phyloP scores from a whole-genome alignment of 2,888 invertebrate species.

The Hydrotaea cyrtoneurina region DNA sequence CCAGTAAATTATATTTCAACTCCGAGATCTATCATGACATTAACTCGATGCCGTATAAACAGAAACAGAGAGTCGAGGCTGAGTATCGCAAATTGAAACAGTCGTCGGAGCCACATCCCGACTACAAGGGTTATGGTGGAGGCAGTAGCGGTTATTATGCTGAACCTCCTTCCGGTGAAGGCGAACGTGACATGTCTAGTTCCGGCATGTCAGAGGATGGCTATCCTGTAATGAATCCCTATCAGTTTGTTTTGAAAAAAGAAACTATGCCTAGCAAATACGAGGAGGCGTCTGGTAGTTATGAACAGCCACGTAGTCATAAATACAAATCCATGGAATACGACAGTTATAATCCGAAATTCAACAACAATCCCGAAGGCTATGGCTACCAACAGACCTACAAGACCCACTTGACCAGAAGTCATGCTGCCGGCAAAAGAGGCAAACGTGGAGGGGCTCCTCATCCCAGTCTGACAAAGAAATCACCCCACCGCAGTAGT shows the following conservation, averaged over 20 bases:
- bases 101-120: constrained; percentile 70
- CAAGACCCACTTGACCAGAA: constrained; percentile 70
- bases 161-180: constrained; percentile 72
- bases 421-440: constrained; percentile 72
- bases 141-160: constrained; percentile 74
- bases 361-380: constrained; percentile 80
- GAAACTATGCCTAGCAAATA: constrained; percentile 73
- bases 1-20: constrained; percentile 78
- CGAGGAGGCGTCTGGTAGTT: constrained; percentile 72
- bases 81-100: constrained; percentile 73
- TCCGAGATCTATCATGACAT: constrained; percentile 80
- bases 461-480: constrained; percentile 67
- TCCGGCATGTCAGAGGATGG: constrained; percentile 73
- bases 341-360: constrained; percentile 80
- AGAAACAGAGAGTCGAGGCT: constrained; percentile 71
- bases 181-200: constrained; percentile 40
- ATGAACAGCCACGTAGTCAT: constrained; percentile 70
- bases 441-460: constrained; percentile 75
- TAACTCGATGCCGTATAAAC: constrained; percentile 78
- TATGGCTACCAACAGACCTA: constrained; percentile 80
- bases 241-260: constrained; percentile 76
- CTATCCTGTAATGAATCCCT: constrained; percentile 77
- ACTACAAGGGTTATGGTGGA: constrained; percentile 75
- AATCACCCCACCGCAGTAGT: constrained; percentile 61
- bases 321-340: constrained; percentile 71